phyloP scores from a whole-genome alignment of 1,140 invertebrate genomes.

The Lerema accius region DNA sequence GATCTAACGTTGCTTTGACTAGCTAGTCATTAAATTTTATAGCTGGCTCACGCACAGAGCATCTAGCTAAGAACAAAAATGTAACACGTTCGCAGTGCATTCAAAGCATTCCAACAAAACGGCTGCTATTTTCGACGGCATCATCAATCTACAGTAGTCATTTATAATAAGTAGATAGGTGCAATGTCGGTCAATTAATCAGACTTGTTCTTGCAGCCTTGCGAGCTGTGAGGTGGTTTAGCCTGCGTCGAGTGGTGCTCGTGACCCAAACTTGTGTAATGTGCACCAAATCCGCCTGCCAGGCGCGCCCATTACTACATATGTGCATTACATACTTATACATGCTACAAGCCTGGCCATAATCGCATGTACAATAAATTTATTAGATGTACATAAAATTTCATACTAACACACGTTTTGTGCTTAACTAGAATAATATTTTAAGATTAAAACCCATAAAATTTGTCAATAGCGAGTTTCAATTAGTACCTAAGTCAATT shows the following conservation, averaged over 20 bases:
- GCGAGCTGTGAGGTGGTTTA: conserved; percentile 17
- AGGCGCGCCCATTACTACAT: conserved; percentile 37
- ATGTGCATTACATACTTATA: conserved; percentile 39
- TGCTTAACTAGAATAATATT: too few relatives aligned
- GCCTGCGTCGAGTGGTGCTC: conserved; percentile 30
- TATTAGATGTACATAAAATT: conserved; percentile 1
- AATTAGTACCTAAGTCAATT: too few relatives aligned
- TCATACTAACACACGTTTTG: too few relatives aligned
- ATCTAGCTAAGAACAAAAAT: conserved; percentile 11
- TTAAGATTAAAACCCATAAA: too few relatives aligned
- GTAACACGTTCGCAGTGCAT: conserved; percentile 15
- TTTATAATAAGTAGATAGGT: neutral
- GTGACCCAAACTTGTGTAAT: conserved; percentile 44
- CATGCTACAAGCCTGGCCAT: conserved; percentile 16
- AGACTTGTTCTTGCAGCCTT: conserved; percentile 37
- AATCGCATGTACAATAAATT: conserved; percentile 8
- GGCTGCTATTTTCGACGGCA: conserved; percentile 2
- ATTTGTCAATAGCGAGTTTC: too few relatives aligned
- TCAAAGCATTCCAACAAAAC: conserved; percentile 5
- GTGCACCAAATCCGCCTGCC: conserved; percentile 42
- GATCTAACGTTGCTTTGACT: neutral
- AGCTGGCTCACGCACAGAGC: conserved; percentile 8
- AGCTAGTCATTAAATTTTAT: conserved; percentile 20
- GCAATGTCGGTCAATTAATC: conserved; percentile 30
- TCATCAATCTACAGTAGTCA: conserved; percentile 19